Base-by-base conservation (phyloP, 2,113 vertebrate genomes). In the Callionymus lyra region DNA sequence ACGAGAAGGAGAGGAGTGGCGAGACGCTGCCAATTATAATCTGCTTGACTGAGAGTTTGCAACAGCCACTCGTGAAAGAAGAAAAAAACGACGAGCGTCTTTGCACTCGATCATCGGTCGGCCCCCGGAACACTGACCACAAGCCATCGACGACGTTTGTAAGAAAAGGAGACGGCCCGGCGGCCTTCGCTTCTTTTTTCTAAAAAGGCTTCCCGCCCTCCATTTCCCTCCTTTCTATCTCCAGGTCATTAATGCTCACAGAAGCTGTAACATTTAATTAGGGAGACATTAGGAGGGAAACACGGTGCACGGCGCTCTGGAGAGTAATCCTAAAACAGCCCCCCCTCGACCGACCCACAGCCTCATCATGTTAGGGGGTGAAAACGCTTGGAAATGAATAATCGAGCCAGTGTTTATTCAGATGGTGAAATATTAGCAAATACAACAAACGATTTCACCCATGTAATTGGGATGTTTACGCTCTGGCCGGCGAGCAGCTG, bases 211-310 rank as follows among this genome's bases (percentile, higher is more conserved):
- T n/a, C n/a, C 56, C 47, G 43, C 51, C 58, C 41, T 66, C 50
- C 59, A 52, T 72, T 77, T 63, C 56, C 58, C 48, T 66, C 56
- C 55, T 74, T n/a, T n/a, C 52, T 75, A 58, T 76, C 80, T 82
- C 47, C 70, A 60, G 74, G 76, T 81, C 76, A 76, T 79, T 79
- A 77, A 65, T 70, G 74, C 56, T 70, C 72, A 70, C 48, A 68
- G 68, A 73, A 68, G 74, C 70, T 76, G 68, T 72, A 76, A 81
- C 68, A 77, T 82, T 79, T 79, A 77, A 79, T 82, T 73, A 77
- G 62, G 55, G 70, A 47, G 65, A 72, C 61, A 52, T 68, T 77
- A 81, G 74, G 74, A 79, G 64, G 60, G 50, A 56, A 61, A 58
- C 56, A 52, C 12, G 60, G 56, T 72, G 48, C 47, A 66, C 44